Base-by-base conservation (phyloP, 2,888 invertebrate species). In the Eupithecia insigniata region DNA sequence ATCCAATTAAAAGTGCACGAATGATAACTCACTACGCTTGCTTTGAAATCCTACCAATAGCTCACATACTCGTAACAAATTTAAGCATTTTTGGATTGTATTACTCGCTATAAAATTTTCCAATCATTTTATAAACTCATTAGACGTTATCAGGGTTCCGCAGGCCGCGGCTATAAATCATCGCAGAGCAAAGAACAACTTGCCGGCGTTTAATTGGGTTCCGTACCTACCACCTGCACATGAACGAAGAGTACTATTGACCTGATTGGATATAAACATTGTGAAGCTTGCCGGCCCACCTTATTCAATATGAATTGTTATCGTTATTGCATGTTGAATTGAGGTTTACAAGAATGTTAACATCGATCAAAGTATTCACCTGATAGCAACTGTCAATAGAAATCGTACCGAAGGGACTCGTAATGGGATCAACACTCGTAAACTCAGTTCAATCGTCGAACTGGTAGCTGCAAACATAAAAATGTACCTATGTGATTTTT, bases 151-250 rank as follows among this genome's bases (percentile, higher is more conserved):
- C 86, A 74, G 76, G 66, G 75, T 75, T 69, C 77, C 75, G 80
- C 85, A 85, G 85, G 79, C 81, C 72, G 76, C 73, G 74, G 80
- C 80, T 78, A 86, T 87, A 79, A 86, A 86, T 86, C 86, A 86
- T 81, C 73, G 70, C 34, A 81, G 83, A 82, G 83, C 80, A 85
- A 86, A 86, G 84, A 86, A 82, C 83, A 83, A 83, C 82, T 83
- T 77, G 76, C 77, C 79, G 77, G 73, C 76, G 78, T 83, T 85
- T 85, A 85, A 86, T 84, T 86, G 82, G 76, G 72, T 78, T 72
- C 78, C 76, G 68, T 43, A 43, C 60, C 66, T 30, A 30, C n/a
- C 12, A 67, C 62, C 51, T 64, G 55, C 36, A 60, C 18, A 60
- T 60, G 30, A 60, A 30, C 55, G 55, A 55, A 18, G 18, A 28